Percentiles rank a stretch among this genome's conserved stretches.
Evolutionary conservation across 2,113 vertebrate genomes (phyloP).

Genomic region (Trematomus loennbergii): DNA sequence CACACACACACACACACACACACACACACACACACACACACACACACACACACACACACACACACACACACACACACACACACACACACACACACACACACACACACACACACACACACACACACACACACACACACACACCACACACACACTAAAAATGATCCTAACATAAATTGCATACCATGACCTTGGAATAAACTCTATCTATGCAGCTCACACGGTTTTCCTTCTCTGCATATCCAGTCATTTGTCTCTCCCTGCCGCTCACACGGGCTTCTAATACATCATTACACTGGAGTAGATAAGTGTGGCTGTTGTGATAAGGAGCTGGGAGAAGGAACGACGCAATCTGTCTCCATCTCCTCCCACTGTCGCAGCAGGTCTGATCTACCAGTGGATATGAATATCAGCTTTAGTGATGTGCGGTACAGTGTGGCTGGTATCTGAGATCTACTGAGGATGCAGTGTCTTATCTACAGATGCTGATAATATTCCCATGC

Average conservation of each 20-base stretch:
- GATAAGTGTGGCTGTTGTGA: conserved; percentile 65
- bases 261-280: conserved; percentile 41
- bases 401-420: conserved; percentile 40
- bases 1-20: too few species aligned
- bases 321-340: conserved; percentile 59
- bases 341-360: conserved; percentile 65
- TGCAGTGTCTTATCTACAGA: conserved; percentile 12
- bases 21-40: too few species aligned
- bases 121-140: too few species aligned
- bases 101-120: too few species aligned
- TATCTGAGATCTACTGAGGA: conserved; percentile 45
- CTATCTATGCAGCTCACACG: conserved; percentile 27
- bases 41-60: too few species aligned
- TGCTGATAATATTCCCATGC: conserved; percentile 1
- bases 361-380: conserved; percentile 53
- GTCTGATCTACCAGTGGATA: conserved; percentile 57
- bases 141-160: too few species aligned
- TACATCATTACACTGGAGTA: conserved; percentile 41
- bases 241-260: conserved; percentile 39
- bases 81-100: too few species aligned
- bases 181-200: neutral
- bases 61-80: too few species aligned
- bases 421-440: conserved; percentile 23
- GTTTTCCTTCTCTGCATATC: conserved; percentile 15
- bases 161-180: too few species aligned